phyloP scores from a whole-genome alignment of 2,888 invertebrate species.

The Spodoptera picta region DNA sequence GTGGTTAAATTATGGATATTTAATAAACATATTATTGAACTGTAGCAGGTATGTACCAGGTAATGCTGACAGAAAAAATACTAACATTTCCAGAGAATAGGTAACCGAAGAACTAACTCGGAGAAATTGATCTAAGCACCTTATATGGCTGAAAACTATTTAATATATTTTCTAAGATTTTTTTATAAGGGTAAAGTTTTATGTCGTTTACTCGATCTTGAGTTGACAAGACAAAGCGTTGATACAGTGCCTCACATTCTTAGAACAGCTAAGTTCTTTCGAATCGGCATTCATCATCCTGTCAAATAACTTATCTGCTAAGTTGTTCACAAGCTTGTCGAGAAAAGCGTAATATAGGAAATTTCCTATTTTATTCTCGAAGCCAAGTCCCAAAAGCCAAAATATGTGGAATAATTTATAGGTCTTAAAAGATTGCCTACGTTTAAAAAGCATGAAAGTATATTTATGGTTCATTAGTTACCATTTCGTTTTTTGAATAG shows the following conservation, averaged over 20 bases:
- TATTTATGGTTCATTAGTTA: slow-evolving; percentile 16
- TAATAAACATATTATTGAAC: no score
- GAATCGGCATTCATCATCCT: slow-evolving; percentile 28
- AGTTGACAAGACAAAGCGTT: slow-evolving; percentile 11
- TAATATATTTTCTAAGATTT: background rate
- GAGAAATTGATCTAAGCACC: no score
- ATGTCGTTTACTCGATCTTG: background rate
- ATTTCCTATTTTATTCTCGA: slow-evolving; percentile 13
- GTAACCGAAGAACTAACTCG: no score
- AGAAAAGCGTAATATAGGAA: slow-evolving; percentile 11
- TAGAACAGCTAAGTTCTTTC: slow-evolving; percentile 7
- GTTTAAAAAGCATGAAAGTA: slow-evolving; percentile 15
- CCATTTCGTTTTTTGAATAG: background rate
- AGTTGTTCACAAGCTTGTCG: slow-evolving; percentile 14
- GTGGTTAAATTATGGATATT: no score
- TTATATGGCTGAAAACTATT: no score
- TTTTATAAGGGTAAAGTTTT: background rate
- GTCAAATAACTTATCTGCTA: slow-evolving; percentile 32
- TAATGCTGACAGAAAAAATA: no score
- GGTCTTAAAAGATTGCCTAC: slow-evolving; percentile 25
- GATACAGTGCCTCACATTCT: slow-evolving; percentile 8
- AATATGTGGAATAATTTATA: slow-evolving; percentile 43
- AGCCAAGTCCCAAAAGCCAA: slow-evolving; percentile 14
- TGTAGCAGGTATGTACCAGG: no score
- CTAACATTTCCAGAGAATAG: no score